Conservation (phyloP, 2,888 invertebrate species). For the Pantelozetes paolii region DNA sequence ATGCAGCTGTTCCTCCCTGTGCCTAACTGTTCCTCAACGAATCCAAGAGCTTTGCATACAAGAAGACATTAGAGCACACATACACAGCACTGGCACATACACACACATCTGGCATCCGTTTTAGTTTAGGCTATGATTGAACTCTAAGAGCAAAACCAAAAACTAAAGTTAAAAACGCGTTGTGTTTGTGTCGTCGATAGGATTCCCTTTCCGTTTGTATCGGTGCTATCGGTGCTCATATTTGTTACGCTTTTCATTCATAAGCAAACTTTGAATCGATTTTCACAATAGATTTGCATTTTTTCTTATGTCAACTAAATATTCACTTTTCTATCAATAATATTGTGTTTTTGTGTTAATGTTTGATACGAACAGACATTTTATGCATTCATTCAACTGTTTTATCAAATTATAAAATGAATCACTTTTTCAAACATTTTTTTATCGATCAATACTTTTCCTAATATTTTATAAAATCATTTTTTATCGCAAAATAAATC, state of each 20-base stretch:
- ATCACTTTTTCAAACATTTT: constrained; percentile 9
- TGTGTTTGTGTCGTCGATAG: constrained; percentile 5
- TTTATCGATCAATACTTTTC: constrained; percentile 14
- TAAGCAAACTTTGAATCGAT: constrained; percentile 8
- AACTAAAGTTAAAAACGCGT: constrained; percentile 29
- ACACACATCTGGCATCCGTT: constrained; percentile 37
- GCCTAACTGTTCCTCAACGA: constrained; percentile 29
- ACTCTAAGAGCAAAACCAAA: constrained; percentile 28
- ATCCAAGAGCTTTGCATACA: constrained; percentile 31
- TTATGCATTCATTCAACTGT: constrained; percentile 24
- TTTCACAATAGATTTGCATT: constrained; percentile 32
- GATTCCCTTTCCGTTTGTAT: constrained; percentile 30
- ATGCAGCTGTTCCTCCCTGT: constrained; percentile 33
- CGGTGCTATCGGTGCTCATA: too few species aligned
- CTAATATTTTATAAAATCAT: neutral
- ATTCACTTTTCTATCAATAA: neutral
- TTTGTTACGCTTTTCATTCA: constrained; percentile 36
- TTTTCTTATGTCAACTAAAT: constrained; percentile 11
- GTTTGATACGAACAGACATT: constrained; percentile 17
- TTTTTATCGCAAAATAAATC: neutral
- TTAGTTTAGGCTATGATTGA: neutral
- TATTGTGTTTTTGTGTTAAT: neutral
- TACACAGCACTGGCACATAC: too few species aligned
- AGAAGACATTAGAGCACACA: constrained; percentile 36
- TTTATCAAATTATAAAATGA: constrained; percentile 16